Evolutionary conservation across 1,140 invertebrate genomes (phyloP), one percentile per base, ranked within the genome.

Genomic region (Drosophila persimilis): DNA sequence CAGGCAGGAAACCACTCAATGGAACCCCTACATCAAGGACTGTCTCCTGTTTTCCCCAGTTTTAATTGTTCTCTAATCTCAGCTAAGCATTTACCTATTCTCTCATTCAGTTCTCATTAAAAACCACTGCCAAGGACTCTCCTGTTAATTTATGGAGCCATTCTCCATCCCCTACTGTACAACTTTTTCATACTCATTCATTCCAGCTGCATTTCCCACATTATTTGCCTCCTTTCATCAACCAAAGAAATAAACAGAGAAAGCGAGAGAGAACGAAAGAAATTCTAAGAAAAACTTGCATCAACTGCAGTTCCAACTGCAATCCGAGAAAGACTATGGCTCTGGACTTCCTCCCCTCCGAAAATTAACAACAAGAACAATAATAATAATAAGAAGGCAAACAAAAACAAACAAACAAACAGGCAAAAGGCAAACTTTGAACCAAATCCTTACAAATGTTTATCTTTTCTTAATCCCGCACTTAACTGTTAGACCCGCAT

Each of bases 401-500:
- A 79, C 83, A 88, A 86, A 79, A 86, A 76, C 83, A 88, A 86
- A 70, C 65, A 17, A 15, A 15, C 15, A 15, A 17, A 17, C 17
- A 79, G 66, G 71, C 70, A 29, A 76, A 88, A 76, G 73, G 73
- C 86, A 81, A 90, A 90, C 88, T 90, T 90, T 89, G 43, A 67
- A 79, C 79, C 77, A 90, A 90, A 90, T 90, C 83, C 88, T 88
- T 90, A 90, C 88, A 90, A 90, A 90, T 90, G 88, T 90, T 90
- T 90, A 90, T 90, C 88, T 90, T 90, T 90, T 90, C 88, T 90
- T 90, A 90, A 90, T 90, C 73, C 88, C 73, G 79, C 83, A 90
- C 86, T 89, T 89, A 90, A 90, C 85, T 86, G 81, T 73, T 71
- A 73, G 71, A 78, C 86, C 86, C 75, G 77, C 78, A 85, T 90